Base-by-base conservation (phyloP, 2,797 vertebrate species). In the Iguana delicatissima region DNA sequence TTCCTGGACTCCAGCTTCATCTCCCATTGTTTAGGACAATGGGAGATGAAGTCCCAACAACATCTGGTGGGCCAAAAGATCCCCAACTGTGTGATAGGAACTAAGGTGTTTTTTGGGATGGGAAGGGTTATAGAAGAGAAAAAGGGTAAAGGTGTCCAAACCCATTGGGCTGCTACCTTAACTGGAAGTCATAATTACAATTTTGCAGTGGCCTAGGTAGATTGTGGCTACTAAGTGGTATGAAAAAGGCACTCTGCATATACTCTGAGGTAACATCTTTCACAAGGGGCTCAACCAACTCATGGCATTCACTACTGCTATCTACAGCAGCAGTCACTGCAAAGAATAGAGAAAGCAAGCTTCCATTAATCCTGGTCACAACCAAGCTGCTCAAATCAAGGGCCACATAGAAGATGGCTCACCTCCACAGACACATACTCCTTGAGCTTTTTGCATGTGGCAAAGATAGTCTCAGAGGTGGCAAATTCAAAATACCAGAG, bases 401-500 rank as follows among this genome's bases (percentile, higher is more conserved):
- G 42, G 35, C 2, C 22, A 69, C 14, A 64, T 38, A 24, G 59
- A 62, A 57, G 35, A 82, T 20, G 9, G 82, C 95, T 93, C 82
- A 99, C 99, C 98, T 99, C 98, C 46, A 99, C 97, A 22, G 87
- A 97, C 89, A 99, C 94, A 94, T 97, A 98, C 9, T 99, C 98
- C 89, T 97, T 98, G 62, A 99, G 97, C 94, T 96, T 98, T 96
- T 99, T 99, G 96, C 98, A 99, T 0, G 98, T 99, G 13, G 98
- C 97, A 32, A 98, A 99, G 93, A 99, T 97, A 50, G 98, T 98
- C 97, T 99, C 99, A 0, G 98, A 98, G 9, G 99, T 99, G 90
- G 99, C 99, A 85, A 99, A 98, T 93, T 99, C 99, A 69, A 99
- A 98, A 96, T 99, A 99, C 98, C 98, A 98, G 2, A 99, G 97